Percentiles rank a stretch among this genome's conserved stretches.
Evolutionary conservation across 2,797 vertebrate species (phyloP).

Genomic region (Spinus olivaceus): DNA sequence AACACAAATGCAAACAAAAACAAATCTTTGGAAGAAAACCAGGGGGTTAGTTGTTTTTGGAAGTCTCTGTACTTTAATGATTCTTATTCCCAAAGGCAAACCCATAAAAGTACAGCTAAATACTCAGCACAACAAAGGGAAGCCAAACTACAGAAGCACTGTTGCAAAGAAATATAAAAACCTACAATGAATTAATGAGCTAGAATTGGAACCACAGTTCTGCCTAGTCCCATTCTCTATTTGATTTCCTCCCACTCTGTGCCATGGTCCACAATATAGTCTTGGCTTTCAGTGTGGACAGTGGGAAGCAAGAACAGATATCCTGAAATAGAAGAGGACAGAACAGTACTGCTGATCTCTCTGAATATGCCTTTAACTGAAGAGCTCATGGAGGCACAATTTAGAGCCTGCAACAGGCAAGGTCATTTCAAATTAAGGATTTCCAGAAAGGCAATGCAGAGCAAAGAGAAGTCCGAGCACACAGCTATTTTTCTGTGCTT

Average conservation of each 20-base stretch:
- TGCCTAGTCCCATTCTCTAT: neutral
- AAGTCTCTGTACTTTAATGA: slow-evolving; percentile 1
- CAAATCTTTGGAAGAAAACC: neutral
- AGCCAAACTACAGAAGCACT: neutral
- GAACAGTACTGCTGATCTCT: neutral
- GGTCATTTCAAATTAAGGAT: neutral
- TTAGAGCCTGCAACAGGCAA: neutral
- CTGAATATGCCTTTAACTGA: neutral
- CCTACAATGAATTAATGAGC: neutral
- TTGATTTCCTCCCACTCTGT: neutral
- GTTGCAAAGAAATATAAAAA: neutral
- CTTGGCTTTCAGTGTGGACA: neutral
- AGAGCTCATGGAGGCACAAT: neutral
- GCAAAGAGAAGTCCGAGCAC: neutral
- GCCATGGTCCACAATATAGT: neutral
- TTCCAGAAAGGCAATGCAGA: neutral
- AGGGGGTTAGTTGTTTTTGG: neutral
- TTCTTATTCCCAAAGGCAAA: neutral
- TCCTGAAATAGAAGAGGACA: neutral
- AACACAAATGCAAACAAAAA: neutral
- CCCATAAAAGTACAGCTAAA: neutral
- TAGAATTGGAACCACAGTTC: neutral
- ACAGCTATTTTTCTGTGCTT: neutral
- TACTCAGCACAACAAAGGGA: neutral
- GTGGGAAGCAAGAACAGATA: too few relatives aligned